Evolutionary conservation across 2,888 invertebrate genomes (phyloP).

Genomic region (Mallateleia sp.): DNA sequence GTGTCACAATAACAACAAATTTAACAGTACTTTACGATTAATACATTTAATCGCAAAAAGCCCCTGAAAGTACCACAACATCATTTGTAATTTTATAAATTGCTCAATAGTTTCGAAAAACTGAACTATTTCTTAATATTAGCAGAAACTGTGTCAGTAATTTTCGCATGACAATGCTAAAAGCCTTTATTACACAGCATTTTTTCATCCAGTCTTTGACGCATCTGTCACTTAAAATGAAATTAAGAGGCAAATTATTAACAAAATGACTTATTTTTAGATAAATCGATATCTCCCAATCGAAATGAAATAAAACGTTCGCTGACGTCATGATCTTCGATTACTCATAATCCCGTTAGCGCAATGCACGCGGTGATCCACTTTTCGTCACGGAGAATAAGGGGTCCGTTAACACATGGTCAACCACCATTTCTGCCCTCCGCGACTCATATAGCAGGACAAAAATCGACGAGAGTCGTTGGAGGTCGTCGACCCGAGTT

Average conservation of each 20-base stretch:
- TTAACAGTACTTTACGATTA: too few relatives aligned
- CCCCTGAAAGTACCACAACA: too few relatives aligned
- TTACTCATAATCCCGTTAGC: slow-evolving; percentile 51
- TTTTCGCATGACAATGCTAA: too few relatives aligned
- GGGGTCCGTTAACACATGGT: slow-evolving; percentile 46
- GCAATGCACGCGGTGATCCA: slow-evolving; percentile 18
- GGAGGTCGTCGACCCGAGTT: slow-evolving; percentile 35
- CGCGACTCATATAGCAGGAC: slow-evolving; percentile 12
- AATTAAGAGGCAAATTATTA: slow-evolving; percentile 16
- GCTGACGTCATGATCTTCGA: slow-evolving; percentile 42
- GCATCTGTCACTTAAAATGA: not conserved
- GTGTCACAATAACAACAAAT: too few relatives aligned
- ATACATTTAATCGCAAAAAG: too few relatives aligned
- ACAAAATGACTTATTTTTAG: not conserved
- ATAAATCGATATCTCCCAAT: not conserved
- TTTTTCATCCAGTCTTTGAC: too few relatives aligned
- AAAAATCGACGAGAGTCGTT: slow-evolving; percentile 31
- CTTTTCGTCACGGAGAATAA: slow-evolving; percentile 39
- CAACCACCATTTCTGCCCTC: slow-evolving; percentile 48
- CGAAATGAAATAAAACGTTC: not conserved
- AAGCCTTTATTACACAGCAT: too few relatives aligned
- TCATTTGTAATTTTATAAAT: too few relatives aligned
- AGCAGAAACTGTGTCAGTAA: too few relatives aligned
- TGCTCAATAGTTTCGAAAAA: too few relatives aligned
- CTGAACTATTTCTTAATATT: too few relatives aligned